Conservation (phyloP, 2,113 vertebrate genomes). For the Phylloscopus whistleri region DNA sequence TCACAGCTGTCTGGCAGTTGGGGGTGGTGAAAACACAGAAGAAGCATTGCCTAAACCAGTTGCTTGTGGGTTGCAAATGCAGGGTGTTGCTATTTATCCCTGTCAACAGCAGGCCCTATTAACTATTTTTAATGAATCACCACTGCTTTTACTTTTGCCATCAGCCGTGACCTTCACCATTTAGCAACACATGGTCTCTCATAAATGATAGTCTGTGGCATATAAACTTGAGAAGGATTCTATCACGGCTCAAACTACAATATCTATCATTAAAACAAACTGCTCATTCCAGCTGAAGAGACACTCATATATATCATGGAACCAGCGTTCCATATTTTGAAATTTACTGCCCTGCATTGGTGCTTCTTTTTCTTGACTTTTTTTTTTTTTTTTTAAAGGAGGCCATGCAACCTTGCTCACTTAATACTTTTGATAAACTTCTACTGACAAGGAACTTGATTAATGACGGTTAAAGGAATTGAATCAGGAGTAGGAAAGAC, state of each 20-base stretch:
- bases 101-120: constrained; percentile 76
- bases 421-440: constrained; percentile 93
- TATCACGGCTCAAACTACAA: constrained; percentile 76
- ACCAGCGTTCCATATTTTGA: constrained; percentile 79
- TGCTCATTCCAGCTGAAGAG: constrained; percentile 77
- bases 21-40: constrained; percentile 13
- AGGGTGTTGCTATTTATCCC: constrained; percentile 71
- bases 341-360: constrained; percentile 76
- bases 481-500: constrained; percentile 92
- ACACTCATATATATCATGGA: constrained; percentile 82
- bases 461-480: constrained; percentile 93
- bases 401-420: constrained; percentile 78
- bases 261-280: constrained; percentile 89
- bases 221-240: constrained; percentile 78
- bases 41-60: constrained; percentile 61
- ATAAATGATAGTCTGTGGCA: constrained; percentile 76
- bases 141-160: constrained; percentile 82
- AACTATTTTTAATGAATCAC: constrained; percentile 84
- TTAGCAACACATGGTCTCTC: constrained; percentile 79
- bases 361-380: constrained; percentile 11
- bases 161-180: constrained; percentile 83
- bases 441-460: constrained; percentile 87
- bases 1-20: constrained; percentile 33
- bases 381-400: constrained; percentile 59
- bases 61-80: constrained; percentile 56